Conservation (phyloP, 2,888 invertebrate species). For the Apodemia duryi region DNA sequence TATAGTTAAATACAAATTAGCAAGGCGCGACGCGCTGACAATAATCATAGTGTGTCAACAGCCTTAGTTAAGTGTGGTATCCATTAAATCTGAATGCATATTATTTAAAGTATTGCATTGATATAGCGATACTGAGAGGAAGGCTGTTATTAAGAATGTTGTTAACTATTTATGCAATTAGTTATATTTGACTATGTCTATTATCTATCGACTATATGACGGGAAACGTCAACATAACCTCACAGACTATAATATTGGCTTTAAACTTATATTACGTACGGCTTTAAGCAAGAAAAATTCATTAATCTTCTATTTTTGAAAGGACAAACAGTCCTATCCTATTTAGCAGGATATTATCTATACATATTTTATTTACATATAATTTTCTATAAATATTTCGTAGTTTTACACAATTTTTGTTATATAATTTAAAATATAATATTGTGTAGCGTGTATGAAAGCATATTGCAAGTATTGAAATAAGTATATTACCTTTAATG, state of each 20-base stretch:
- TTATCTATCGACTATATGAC: slow-evolving; percentile 64
- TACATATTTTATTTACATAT: slow-evolving; percentile 64
- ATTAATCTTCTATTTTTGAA: slow-evolving; percentile 66
- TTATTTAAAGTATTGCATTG: slow-evolving; percentile 13
- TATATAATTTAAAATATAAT: slow-evolving; percentile 23
- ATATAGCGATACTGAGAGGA: slow-evolving; percentile 30
- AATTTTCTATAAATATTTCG: slow-evolving; percentile 74
- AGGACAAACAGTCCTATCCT: slow-evolving; percentile 48
- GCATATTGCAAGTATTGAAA: slow-evolving; percentile 35
- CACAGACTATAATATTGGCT: slow-evolving; percentile 78
- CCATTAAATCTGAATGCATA: slow-evolving; percentile 12
- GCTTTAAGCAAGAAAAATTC: slow-evolving; percentile 74
- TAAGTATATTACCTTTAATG: slow-evolving; percentile 49
- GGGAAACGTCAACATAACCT: slow-evolving; percentile 71
- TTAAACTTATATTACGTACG: slow-evolving; percentile 72
- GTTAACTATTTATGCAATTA: slow-evolving; percentile 73
- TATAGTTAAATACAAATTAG: slow-evolving; percentile 65
- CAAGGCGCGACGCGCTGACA: slow-evolving; percentile 38
- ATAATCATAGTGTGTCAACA: slow-evolving; percentile 23
- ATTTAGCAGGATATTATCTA: slow-evolving; percentile 58
- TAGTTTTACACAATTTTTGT: slow-evolving; percentile 40
- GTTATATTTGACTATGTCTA: slow-evolving; percentile 67
- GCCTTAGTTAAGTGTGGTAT: slow-evolving; percentile 31
- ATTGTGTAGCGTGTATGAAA: slow-evolving; percentile 26
- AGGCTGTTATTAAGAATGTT: slow-evolving; percentile 70